phyloP scores from a whole-genome alignment of 2,797 vertebrate genomes.

The Pygocentrus nattereri region DNA sequence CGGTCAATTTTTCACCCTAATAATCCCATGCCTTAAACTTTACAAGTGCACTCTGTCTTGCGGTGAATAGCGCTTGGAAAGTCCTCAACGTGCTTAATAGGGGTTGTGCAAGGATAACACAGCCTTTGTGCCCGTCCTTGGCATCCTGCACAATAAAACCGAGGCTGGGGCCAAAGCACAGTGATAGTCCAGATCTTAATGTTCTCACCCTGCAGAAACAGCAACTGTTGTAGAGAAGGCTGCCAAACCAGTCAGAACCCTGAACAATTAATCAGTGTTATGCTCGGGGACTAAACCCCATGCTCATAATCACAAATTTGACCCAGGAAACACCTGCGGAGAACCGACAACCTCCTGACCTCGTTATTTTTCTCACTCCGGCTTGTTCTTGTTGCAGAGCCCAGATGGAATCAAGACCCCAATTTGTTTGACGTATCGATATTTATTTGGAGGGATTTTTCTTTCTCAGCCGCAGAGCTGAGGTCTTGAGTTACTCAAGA shows the following conservation, averaged over 20 bases:
- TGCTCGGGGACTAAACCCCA: conserved; percentile 59
- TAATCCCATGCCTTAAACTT: not conserved
- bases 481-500: not conserved
- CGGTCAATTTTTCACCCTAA: conserved; percentile 24
- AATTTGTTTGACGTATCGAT: conserved; percentile 41
- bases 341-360: conserved; percentile 71
- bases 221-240: conserved; percentile 71
- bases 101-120: conserved; percentile 30
- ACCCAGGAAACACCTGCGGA: conserved; percentile 69
- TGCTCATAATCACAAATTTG: conserved; percentile 66
- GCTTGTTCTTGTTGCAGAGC: not conserved
- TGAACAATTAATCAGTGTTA: conserved; percentile 70
- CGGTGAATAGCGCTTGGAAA: conserved; percentile 12
- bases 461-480: not conserved
- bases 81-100: conserved; percentile 30
- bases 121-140: conserved; percentile 64
- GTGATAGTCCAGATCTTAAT: conserved; percentile 70
- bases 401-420: conserved; percentile 26
- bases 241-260: conserved; percentile 72
- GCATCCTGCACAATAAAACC: conserved; percentile 41
- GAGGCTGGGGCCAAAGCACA: conserved; percentile 65
- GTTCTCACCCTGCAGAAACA: conserved; percentile 67
- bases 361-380: conserved; percentile 71
- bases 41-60: conserved; percentile 1
- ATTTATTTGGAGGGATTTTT: conserved; percentile 16